phyloP scores from a whole-genome alignment of 2,797 vertebrate species.

The Phaenicophaeus curvirostris region DNA sequence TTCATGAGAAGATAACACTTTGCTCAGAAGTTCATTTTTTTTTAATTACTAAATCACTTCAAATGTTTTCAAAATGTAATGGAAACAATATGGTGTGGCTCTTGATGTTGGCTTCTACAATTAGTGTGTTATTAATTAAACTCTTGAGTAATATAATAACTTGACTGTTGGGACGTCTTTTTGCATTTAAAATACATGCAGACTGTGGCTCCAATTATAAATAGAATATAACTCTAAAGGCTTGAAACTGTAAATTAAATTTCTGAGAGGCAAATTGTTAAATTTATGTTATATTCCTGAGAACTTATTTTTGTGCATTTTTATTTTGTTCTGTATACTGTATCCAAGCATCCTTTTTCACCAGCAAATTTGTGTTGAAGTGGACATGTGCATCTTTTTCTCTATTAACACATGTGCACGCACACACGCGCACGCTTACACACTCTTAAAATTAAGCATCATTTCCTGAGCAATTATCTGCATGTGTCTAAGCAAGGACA shows the following conservation, averaged over 20 bases:
- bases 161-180: slow-evolving; percentile 72
- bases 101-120: slow-evolving; percentile 73
- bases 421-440: background rate
- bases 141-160: slow-evolving; percentile 72
- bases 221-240: slow-evolving; percentile 55
- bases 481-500: background rate
- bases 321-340: background rate
- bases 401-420: background rate
- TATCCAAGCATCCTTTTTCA: background rate
- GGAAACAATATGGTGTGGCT: slow-evolving; percentile 72
- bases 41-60: slow-evolving; percentile 70
- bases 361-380: background rate
- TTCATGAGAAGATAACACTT: slow-evolving; percentile 41
- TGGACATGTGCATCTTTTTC: background rate
- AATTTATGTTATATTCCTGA: slow-evolving; percentile 11
- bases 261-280: slow-evolving; percentile 63
- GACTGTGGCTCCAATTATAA: slow-evolving; percentile 72
- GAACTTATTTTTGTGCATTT: background rate
- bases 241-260: slow-evolving; percentile 60
- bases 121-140: slow-evolving; percentile 81
- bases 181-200: slow-evolving; percentile 75
- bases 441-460: background rate
- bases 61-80: slow-evolving; percentile 73
- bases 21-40: slow-evolving; percentile 50
- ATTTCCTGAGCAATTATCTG: background rate